Evolutionary conservation across 1,140 invertebrate genomes (phyloP).

Genomic region (Tetragonula clypearis): DNA sequence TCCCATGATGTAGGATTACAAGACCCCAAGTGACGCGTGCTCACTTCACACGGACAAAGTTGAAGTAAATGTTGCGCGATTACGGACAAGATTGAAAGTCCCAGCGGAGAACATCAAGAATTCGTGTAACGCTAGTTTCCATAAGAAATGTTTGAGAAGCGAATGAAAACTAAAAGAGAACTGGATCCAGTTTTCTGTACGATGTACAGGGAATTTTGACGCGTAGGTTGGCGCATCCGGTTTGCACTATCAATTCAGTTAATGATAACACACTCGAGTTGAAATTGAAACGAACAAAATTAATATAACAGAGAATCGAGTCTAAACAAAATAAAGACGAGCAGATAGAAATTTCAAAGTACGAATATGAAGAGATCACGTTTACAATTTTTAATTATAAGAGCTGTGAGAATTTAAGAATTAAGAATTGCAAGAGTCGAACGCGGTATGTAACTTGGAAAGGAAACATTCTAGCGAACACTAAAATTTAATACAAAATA

Average conservation of each 20-base stretch:
- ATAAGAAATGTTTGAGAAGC: neutral
- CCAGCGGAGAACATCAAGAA: neutral
- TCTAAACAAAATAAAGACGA: too few species aligned
- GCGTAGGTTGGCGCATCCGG: neutral
- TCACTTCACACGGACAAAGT: neutral
- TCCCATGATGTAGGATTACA: too few species aligned
- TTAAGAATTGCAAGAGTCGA: neutral
- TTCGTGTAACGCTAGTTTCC: constrained; percentile 5
- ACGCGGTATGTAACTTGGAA: too few species aligned
- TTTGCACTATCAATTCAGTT: neutral
- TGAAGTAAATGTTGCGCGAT: neutral
- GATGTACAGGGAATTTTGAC: neutral
- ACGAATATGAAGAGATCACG: neutral
- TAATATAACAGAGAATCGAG: neutral
- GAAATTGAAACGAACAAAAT: neutral
- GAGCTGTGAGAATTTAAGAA: neutral
- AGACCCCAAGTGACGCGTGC: neutral
- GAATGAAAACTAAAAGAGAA: neutral
- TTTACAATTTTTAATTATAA: neutral
- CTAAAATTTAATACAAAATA: too few species aligned
- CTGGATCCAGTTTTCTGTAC: constrained; percentile 14
- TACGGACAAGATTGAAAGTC: constrained; percentile 4
- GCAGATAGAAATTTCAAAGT: neutral
- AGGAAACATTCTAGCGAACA: too few species aligned
- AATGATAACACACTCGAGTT: constrained; percentile 19